A percentile compares a stretch with the other conserved stretches of the same genome.
Evolutionary conservation across 2,888 invertebrate species (phyloP).

Genomic region (Drosophila meridionalis): DNA sequence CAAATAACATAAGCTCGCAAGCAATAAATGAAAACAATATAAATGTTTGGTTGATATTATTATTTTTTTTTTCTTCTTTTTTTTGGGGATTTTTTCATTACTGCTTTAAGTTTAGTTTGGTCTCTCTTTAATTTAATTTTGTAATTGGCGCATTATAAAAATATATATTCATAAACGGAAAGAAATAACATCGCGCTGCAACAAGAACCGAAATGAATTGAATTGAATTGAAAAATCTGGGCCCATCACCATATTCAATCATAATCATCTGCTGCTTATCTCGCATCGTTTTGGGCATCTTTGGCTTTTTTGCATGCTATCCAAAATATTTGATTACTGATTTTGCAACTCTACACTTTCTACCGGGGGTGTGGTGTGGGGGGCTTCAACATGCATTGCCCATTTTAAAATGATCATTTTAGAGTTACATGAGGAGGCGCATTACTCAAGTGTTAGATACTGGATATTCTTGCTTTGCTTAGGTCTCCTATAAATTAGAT

Average conservation of each 20-base stretch:
- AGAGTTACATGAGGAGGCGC: conserved; percentile 45
- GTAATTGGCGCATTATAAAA: conserved; percentile 37
- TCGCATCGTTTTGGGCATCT: conserved; percentile 13
- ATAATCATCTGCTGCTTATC: conserved; percentile 22
- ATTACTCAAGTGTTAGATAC: conserved; percentile 44
- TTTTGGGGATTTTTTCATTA: conserved; percentile 18
- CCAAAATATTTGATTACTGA: conserved; percentile 29
- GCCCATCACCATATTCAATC: conserved; percentile 20
- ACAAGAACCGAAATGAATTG: conserved; percentile 31
- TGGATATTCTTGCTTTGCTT: conserved; percentile 45
- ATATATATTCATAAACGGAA: conserved; percentile 44
- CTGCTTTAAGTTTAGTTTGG: conserved; percentile 22
- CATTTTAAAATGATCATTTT: conserved; percentile 33
- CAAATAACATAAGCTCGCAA: conserved; percentile 16
- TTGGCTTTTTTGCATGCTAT: conserved; percentile 35
- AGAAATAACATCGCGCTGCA: conserved; percentile 47
- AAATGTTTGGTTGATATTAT: not conserved
- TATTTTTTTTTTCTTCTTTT: conserved; percentile 3
- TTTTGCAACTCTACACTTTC: conserved; percentile 22
- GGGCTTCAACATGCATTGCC: conserved; percentile 45
- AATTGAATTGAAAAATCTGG: conserved; percentile 41
- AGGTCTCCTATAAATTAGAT: conserved; percentile 71
- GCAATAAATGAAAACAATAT: conserved; percentile 36
- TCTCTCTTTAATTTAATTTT: conserved; percentile 38
- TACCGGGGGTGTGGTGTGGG: conserved; percentile 3